Evolutionary conservation across 2,888 invertebrate genomes (phyloP).

Genomic region (Leucophenga montana): DNA sequence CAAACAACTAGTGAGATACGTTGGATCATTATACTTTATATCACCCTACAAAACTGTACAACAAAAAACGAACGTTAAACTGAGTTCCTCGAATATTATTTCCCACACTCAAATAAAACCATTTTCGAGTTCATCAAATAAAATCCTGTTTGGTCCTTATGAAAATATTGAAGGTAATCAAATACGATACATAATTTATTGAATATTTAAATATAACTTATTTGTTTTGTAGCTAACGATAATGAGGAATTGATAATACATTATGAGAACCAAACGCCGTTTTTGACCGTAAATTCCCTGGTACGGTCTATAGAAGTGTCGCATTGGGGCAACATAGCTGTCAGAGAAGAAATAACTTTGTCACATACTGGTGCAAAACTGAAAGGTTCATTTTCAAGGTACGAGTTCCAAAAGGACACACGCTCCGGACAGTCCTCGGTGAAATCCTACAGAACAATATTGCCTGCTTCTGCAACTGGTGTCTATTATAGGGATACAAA

Average conservation of each 20-base stretch:
- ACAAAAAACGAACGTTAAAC: slow-evolving; percentile 86
- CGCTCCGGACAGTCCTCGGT: slow-evolving; percentile 91
- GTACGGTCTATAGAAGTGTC: slow-evolving; percentile 95
- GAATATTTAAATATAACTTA: neutral
- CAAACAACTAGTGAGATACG: slow-evolving; percentile 91
- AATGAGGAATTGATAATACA: slow-evolving; percentile 85
- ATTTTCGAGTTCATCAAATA: slow-evolving; percentile 83
- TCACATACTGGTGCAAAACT: slow-evolving; percentile 93
- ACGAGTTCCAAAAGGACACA: slow-evolving; percentile 96
- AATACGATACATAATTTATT: slow-evolving; percentile 56
- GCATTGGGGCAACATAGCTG: slow-evolving; percentile 99
- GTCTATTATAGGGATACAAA: slow-evolving; percentile 98
- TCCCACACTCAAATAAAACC: slow-evolving; percentile 85
- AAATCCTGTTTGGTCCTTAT: slow-evolving; percentile 92
- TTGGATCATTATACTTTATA: slow-evolving; percentile 87
- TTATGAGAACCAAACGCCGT: slow-evolving; percentile 96
- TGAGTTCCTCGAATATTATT: slow-evolving; percentile 87
- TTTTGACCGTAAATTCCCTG: slow-evolving; percentile 91
- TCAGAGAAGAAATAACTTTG: slow-evolving; percentile 95
- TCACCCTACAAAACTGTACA: slow-evolving; percentile 86
- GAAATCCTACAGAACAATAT: slow-evolving; percentile 89
- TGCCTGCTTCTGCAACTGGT: slow-evolving; percentile 92
- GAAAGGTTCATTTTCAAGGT: slow-evolving; percentile 96
- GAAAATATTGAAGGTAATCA: slow-evolving; percentile 77
- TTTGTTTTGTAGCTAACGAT: slow-evolving; percentile 71